Conservation (phyloP, 92 coral and sea anemone species). For the Umimayanthus chanpuru region DNA sequence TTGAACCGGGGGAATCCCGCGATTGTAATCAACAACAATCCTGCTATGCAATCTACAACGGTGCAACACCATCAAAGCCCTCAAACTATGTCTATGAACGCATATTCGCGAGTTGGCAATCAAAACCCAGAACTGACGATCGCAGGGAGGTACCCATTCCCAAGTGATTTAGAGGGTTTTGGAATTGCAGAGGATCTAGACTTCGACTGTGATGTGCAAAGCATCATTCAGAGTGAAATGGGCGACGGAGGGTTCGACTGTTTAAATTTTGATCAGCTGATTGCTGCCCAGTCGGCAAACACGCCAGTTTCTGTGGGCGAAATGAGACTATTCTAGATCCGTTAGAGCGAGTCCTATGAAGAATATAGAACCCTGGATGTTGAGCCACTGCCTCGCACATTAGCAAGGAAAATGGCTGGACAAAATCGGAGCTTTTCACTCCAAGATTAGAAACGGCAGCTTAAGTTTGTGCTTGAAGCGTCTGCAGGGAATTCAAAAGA, state of each 20-base stretch:
- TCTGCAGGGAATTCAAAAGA: neutral
- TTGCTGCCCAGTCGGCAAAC: slow-evolving; percentile 64
- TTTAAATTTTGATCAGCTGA: slow-evolving; percentile 87
- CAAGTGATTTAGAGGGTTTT: slow-evolving; percentile 85
- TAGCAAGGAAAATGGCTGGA: slow-evolving; percentile 26
- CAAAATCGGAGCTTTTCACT: slow-evolving; percentile 39
- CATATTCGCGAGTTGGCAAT: slow-evolving; percentile 40
- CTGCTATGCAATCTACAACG: slow-evolving; percentile 20
- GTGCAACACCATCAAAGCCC: slow-evolving; percentile 28
- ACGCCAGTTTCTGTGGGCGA: slow-evolving; percentile 80
- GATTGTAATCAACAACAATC: slow-evolving; percentile 38
- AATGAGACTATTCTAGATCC: slow-evolving; percentile 60
- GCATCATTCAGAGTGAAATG: slow-evolving; percentile 84
- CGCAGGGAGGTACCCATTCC: slow-evolving; percentile 62
- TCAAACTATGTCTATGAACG: slow-evolving; percentile 2
- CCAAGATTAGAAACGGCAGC: slow-evolving; percentile 13
- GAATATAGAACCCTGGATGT: neutral
- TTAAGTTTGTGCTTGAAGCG: neutral
- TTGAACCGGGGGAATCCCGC: slow-evolving; percentile 45
- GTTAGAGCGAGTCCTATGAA: neutral
- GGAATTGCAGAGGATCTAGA: slow-evolving; percentile 72
- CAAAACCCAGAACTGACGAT: slow-evolving; percentile 20
- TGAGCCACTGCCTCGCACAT: slow-evolving; percentile 26
- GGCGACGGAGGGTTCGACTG: slow-evolving; percentile 94
- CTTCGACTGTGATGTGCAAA: slow-evolving; percentile 91